phyloP scores from a whole-genome alignment of 2,888 invertebrate species.

The Pandemis corylana region DNA sequence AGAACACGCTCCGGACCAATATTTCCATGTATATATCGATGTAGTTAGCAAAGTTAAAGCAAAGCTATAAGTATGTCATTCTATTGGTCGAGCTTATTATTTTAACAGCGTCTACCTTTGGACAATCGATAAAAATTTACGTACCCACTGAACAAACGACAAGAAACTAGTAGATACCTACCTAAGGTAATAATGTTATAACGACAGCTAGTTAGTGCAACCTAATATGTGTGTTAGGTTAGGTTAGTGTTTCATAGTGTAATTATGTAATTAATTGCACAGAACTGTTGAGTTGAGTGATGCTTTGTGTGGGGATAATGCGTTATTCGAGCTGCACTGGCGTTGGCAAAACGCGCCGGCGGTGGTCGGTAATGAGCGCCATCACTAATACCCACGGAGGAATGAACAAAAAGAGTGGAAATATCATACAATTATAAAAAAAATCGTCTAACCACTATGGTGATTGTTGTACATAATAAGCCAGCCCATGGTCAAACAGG shows the following conservation, averaged over 20 bases:
- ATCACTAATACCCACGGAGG: constrained; percentile 13
- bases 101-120: constrained; percentile 34
- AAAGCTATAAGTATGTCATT: constrained; percentile 57
- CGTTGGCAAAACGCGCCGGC: constrained; percentile 1
- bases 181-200: not conserved
- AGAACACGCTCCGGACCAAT: constrained; percentile 58
- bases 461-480: too few species aligned
- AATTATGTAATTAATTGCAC: constrained; percentile 12
- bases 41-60: constrained; percentile 47
- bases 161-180: not conserved
- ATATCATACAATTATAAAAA: too few species aligned
- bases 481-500: too few species aligned
- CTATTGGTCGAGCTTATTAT: constrained; percentile 34
- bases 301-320: constrained; percentile 35
- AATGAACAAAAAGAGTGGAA: too few species aligned
- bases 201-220: not conserved
- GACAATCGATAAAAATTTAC: not conserved
- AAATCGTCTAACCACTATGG: too few species aligned
- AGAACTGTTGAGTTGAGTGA: constrained; percentile 38
- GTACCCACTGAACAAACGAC: not conserved
- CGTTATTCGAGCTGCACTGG: constrained; percentile 20
- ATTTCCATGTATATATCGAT: constrained; percentile 59
- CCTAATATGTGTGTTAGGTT: not conserved
- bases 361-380: constrained; percentile 31
- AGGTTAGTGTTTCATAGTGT: not conserved